Conservation (phyloP, 1,140 invertebrate species). For the Temnothorax longispinosus region DNA sequence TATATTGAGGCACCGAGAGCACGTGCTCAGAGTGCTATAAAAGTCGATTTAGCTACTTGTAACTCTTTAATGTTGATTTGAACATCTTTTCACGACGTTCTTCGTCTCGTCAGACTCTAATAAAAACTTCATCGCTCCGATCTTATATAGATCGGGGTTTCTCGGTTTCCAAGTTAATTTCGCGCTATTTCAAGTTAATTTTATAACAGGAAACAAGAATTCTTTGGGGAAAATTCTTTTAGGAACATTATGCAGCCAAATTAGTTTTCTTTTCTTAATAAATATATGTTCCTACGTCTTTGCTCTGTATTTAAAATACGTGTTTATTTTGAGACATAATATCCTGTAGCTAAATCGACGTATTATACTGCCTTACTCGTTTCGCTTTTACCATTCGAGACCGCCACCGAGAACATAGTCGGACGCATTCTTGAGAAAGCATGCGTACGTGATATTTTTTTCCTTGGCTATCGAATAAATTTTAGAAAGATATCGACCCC, state of each 20-base stretch:
- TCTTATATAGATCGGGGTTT: neutral
- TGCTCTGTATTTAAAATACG: neutral
- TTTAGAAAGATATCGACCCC: conserved; percentile 26
- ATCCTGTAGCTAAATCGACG: conserved; percentile 23
- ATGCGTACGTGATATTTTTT: conserved; percentile 12
- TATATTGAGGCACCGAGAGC: neutral
- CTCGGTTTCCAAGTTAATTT: neutral
- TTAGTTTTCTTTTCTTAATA: neutral
- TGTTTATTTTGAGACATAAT: neutral
- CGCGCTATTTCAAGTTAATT: neutral
- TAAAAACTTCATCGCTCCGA: neutral
- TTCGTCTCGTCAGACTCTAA: neutral
- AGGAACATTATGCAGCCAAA: neutral
- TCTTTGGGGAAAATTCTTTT: neutral
- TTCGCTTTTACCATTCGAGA: neutral
- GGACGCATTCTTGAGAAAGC: conserved; percentile 12
- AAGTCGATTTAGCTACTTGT: conserved; percentile 39
- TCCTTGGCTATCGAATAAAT: conserved; percentile 1
- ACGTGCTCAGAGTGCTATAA: neutral
- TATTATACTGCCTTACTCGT: neutral
- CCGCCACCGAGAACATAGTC: conserved; percentile 42
- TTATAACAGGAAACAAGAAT: neutral
- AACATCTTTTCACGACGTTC: neutral
- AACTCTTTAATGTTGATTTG: neutral
- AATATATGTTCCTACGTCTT: neutral